phyloP scores from a whole-genome alignment of 2,113 vertebrate species.

The Podarcis muralis region DNA sequence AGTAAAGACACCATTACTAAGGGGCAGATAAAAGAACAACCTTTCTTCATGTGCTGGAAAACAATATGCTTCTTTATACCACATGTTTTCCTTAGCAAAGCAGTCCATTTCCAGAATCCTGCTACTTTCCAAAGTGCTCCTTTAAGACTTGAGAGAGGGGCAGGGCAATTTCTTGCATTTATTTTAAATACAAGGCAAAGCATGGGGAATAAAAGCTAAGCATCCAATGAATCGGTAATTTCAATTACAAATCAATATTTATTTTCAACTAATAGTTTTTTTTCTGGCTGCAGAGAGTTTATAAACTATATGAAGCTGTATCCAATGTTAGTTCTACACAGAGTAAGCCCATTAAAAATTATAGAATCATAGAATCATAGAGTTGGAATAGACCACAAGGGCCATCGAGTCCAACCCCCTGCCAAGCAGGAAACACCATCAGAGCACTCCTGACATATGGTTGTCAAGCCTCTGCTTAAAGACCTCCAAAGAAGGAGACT shows the following conservation, averaged over 20 bases:
- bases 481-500: too few relatives aligned
- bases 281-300: accelerated
- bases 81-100: neutral
- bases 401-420: too few relatives aligned
- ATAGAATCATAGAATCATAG: too few relatives aligned
- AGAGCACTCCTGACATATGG: too few relatives aligned
- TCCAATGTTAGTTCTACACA: too few relatives aligned
- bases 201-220: neutral
- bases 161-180: neutral
- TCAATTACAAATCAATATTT: neutral
- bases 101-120: neutral
- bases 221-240: neutral
- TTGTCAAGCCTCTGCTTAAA: too few relatives aligned
- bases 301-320: neutral
- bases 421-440: too few relatives aligned
- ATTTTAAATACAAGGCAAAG: neutral
- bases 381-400: too few relatives aligned
- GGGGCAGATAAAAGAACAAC: constrained; percentile 45
- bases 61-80: constrained; percentile 20
- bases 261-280: neutral
- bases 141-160: neutral
- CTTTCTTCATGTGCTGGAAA: constrained; percentile 28
- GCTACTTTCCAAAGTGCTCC: neutral
- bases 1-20: constrained; percentile 52
- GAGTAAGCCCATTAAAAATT: too few relatives aligned